phyloP scores from a whole-genome alignment of 2,797 vertebrate genomes.

The Gambusia yucatana region DNA sequence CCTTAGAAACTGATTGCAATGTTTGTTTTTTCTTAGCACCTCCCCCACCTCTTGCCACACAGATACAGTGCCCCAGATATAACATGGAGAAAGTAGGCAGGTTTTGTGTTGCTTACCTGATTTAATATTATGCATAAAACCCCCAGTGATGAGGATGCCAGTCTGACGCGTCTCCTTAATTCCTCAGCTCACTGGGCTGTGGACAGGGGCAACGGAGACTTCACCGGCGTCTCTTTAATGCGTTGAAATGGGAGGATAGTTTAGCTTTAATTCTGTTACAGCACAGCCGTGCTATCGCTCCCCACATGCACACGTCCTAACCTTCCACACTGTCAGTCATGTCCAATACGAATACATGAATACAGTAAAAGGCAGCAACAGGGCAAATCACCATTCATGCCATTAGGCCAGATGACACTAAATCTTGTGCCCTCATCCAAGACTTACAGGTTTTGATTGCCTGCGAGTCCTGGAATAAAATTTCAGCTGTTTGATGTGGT shows the following conservation, averaged over 20 bases:
- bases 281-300: slow-evolving; percentile 50
- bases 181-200: slow-evolving; percentile 77
- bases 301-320: neutral
- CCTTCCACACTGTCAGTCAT: slow-evolving; percentile 43
- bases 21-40: slow-evolving; percentile 23
- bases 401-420: slow-evolving; percentile 41
- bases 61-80: slow-evolving; percentile 41
- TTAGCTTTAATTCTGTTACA: slow-evolving; percentile 70
- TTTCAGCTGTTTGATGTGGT: neutral
- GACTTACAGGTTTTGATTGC: slow-evolving; percentile 29
- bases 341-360: slow-evolving; percentile 68
- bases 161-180: slow-evolving; percentile 78
- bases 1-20: slow-evolving; percentile 39
- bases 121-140: slow-evolving; percentile 72
- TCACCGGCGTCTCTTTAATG: slow-evolving; percentile 52
- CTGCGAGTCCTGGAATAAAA: slow-evolving; percentile 18
- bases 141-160: slow-evolving; percentile 46
- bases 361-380: slow-evolving; percentile 57
- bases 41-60: slow-evolving; percentile 46
- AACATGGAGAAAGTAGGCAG: slow-evolving; percentile 28
- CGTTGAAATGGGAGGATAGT: slow-evolving; percentile 61
- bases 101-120: slow-evolving; percentile 59
- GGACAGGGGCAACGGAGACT: slow-evolving; percentile 67
- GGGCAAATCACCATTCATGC: slow-evolving; percentile 51
- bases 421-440: slow-evolving; percentile 13